These are phyloP conservation scores for Arrhopalites spinosus DNA, from an alignment of 2,888 invertebrate genomes.

Conservation along the genomic window DNA sequence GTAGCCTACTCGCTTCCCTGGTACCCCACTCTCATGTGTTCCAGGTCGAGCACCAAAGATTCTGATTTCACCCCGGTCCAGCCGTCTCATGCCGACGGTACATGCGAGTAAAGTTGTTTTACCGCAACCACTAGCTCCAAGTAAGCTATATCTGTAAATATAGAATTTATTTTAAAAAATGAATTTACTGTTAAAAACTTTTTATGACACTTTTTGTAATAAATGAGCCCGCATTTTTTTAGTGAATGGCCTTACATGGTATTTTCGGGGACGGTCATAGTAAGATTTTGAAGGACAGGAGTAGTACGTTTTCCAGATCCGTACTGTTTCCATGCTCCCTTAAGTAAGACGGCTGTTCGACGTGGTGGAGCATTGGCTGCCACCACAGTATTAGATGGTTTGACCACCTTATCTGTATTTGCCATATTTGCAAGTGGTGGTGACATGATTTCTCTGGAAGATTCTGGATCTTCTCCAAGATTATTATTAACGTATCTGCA, in stretches of 20 bases:
- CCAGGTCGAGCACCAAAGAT: slow-evolving; percentile 90
- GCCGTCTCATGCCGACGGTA: slow-evolving; percentile 83
- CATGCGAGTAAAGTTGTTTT: slow-evolving; percentile 89
- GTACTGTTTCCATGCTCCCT: slow-evolving; percentile 87
- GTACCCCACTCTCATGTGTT: slow-evolving; percentile 83
- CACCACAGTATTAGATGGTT: slow-evolving; percentile 48
- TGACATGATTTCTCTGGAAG: slow-evolving; percentile 43
- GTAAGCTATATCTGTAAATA: slow-evolving; percentile 80
- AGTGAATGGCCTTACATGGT: slow-evolving; percentile 80
- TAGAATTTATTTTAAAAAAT: neutral
- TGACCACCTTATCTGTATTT: slow-evolving; percentile 37
- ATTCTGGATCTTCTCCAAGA: slow-evolving; percentile 51
- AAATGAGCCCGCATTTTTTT: too few relatives aligned
- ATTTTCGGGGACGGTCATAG: slow-evolving; percentile 92
- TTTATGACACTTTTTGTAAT: neutral
- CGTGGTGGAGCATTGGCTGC: slow-evolving; percentile 38
- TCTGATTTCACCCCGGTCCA: slow-evolving; percentile 86
- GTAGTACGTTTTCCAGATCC: slow-evolving; percentile 85
- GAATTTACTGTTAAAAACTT: neutral
- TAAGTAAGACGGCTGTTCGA: slow-evolving; percentile 74
- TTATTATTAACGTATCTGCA: slow-evolving; percentile 55
- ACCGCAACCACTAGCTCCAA: slow-evolving; percentile 96
- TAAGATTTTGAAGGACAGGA: slow-evolving; percentile 83
- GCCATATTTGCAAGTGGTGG: slow-evolving; percentile 50
- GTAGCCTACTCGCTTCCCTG: slow-evolving; percentile 93